Evolutionary conservation across 2,888 invertebrate species (phyloP).

Genomic region (Metallyticus violacea): DNA sequence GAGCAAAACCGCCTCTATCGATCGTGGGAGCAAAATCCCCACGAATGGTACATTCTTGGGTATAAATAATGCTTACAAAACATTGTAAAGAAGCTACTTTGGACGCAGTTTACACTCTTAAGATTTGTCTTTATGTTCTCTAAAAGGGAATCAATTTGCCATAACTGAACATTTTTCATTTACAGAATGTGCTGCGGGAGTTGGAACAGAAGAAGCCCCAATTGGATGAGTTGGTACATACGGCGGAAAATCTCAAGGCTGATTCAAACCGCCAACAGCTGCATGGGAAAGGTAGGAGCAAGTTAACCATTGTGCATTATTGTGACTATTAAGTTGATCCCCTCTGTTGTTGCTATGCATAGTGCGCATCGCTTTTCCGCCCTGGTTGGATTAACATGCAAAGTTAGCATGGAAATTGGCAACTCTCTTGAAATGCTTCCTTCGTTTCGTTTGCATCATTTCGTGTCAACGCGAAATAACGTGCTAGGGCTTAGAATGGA

Average conservation of each 20-base stretch:
- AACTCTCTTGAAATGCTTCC: no score
- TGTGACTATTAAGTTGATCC: background rate
- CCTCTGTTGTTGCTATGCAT: no score
- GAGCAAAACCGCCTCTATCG: no score
- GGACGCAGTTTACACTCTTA: no score
- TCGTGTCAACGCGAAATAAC: background rate
- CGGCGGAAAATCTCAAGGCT: slow-evolving; percentile 77
- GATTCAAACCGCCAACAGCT: slow-evolving; percentile 77
- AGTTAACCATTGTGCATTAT: background rate
- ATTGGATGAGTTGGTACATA: slow-evolving; percentile 77
- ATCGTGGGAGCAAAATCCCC: no score
- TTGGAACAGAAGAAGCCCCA: slow-evolving; percentile 84
- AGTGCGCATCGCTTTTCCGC: background rate
- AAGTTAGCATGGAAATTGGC: background rate
- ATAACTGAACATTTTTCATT: slow-evolving; percentile 34
- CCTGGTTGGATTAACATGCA: background rate
- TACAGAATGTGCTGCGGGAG: slow-evolving; percentile 76
- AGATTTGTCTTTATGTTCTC: no score
- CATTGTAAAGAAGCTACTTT: no score
- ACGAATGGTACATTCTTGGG: no score
- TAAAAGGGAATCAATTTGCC: background rate
- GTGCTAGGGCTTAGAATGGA: no score
- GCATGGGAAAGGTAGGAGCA: slow-evolving; percentile 72
- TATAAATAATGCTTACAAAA: no score
- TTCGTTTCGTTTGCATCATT: no score